Conservation (phyloP, 2,113 vertebrate genomes). For the Mesitornis unicolor region DNA sequence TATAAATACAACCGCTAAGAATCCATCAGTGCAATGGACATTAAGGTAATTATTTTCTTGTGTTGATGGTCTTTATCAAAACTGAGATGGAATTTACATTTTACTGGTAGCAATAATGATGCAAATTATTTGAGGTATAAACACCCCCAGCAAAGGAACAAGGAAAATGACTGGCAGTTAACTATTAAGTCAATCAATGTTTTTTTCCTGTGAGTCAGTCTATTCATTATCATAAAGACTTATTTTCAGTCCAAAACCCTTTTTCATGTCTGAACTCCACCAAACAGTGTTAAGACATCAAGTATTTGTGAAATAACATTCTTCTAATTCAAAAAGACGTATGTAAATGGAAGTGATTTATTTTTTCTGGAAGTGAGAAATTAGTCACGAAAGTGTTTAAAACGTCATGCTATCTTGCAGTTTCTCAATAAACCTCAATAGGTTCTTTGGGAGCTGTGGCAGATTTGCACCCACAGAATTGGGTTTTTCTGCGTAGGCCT, state of each 20-base stretch:
- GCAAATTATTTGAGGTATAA: conserved; percentile 7
- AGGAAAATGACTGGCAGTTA: conserved; percentile 7
- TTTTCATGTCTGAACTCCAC: conserved; percentile 7
- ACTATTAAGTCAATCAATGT: neutral
- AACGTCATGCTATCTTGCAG: neutral
- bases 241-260: neutral
- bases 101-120: conserved; percentile 16
- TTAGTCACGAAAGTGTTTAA: neutral
- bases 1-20: neutral
- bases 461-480: neutral
- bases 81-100: neutral
- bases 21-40: neutral
- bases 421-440: neutral
- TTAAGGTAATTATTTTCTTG: conserved; percentile 14
- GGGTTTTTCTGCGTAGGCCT: neutral
- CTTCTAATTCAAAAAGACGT: neutral
- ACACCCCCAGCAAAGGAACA: neutral
- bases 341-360: neutral
- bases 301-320: neutral
- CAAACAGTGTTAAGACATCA: neutral
- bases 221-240: conserved; percentile 3
- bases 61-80: conserved; percentile 16
- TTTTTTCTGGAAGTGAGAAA: neutral
- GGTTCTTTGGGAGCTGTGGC: neutral
- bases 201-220: conserved; percentile 5